Evolutionary conservation across 1,140 invertebrate species (phyloP), one percentile per base, ranked within the genome.

Genomic region (Nymphalis io): DNA sequence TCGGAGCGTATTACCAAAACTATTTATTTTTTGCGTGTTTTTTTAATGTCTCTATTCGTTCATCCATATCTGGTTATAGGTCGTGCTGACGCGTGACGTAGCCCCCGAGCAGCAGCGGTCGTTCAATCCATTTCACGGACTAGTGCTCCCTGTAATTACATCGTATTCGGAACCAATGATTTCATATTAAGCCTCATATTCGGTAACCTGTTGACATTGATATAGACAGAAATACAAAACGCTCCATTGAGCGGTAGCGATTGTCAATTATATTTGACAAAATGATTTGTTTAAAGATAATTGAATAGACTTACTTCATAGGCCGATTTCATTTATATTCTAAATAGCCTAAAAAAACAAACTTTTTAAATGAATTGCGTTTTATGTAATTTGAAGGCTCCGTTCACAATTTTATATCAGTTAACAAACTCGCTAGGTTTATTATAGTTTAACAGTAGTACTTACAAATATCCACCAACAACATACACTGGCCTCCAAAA

Each of bases 71-170:
- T 12, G 23, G 15, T 3, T 51, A 39, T 59, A 51, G 27, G 60
- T 58, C 66, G 75, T 69, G 72, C 57, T 62, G 72, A 46, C 53
- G 57, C 27, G 27, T 8, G 27, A 8, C 27, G 63, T 46, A 72
- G 68, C 72, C 68, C 68, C 71, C 71, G 72, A 59, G 51, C 72
- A 62, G 51, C 72, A 64, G 73, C 72, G 68, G 72, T 58, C 67
- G 70, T 70, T 59, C 72, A 78, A 71, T 62, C 75, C 73, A 87
- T 88, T 89, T 84, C 81, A 77, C 82, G 82, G 80, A 71, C 80
- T 77, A 75, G 70, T 83, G 80, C 76, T 44, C 68, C 15, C 74
- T 46, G 74, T 89, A 87, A 89, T 89, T 84, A 77, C 78, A 78
- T 53, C 70, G 58, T 75, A 81, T 76, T 75, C 78, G 76, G 60